Evolutionary conservation across 2,113 vertebrate genomes (phyloP), one percentile per base, ranked within the genome.

Genomic region (Microcebus jonahi): DNA sequence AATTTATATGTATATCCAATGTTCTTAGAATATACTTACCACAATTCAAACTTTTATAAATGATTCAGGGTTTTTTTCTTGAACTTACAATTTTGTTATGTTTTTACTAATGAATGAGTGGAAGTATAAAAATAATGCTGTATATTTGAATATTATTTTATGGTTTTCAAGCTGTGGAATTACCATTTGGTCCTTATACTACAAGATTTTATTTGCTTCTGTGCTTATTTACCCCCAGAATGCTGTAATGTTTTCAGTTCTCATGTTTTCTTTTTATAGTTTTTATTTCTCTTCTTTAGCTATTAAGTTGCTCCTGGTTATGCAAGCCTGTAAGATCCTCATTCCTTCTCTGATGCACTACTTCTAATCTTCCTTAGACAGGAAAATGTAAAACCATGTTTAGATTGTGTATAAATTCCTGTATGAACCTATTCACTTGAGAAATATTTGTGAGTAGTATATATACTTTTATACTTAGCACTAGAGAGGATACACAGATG

Each of bases 191-290:
- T 83, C 55, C 42, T 95, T 95, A 82, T 79, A 90, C 86, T 91
- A 14, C 91, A 93, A 88, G 79, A 90, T 59, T 80, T 59, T 80
- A 76, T 94, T 96, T 97, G 73, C 63, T 85, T 94, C 93, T 93
- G 63, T 89, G 50, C 15, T 91, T 96, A 68, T 83, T 96, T 94
- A 83, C 76, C 48, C 34, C 55, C 34, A 42, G 61, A 88, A 45
- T 70, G 14, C 65, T 88, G 23, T 80, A 65, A 76, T 88, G 94
- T 82, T 93, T 96, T 96, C 88, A 94, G 86, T 91, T 92, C 76
- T 94, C 5, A 10, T 77, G 8, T 91, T 63, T 95, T 89, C 82
- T 87, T 95, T 90, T 68, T 81, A 90, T 61, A 91, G 71, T 88
- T 88, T 97, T 88, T 75, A 73, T 91, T 93, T 92, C 45, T 67